Percentiles rank a stretch among this genome's conserved stretches.
These are phyloP conservation scores for Phortica okadai DNA, from an alignment of 2,888 invertebrate species.

Conservation along the genomic window DNA sequence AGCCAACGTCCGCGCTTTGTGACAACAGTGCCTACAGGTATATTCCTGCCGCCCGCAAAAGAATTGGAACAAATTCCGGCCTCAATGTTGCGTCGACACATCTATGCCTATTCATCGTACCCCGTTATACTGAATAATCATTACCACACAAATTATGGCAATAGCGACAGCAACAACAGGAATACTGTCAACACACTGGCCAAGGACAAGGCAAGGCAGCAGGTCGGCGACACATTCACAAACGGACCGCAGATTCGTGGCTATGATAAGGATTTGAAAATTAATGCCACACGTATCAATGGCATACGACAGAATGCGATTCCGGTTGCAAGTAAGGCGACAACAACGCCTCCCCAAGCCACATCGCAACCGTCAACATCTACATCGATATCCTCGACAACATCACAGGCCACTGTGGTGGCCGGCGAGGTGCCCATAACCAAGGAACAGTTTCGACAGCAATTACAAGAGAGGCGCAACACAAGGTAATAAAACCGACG, in stretches of 20 bases:
- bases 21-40: slow-evolving; percentile 87
- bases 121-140: slow-evolving; percentile 76
- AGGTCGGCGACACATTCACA: not conserved
- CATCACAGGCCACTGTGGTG: slow-evolving; percentile 45
- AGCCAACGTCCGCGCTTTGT: slow-evolving; percentile 82
- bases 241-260: slow-evolving; percentile 16
- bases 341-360: not conserved
- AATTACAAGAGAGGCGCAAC: slow-evolving; percentile 62
- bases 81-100: slow-evolving; percentile 73
- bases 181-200: slow-evolving; percentile 43
- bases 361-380: slow-evolving; percentile 10
- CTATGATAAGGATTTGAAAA: slow-evolving; percentile 49
- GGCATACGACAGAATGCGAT: slow-evolving; percentile 24
- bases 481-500: slow-evolving; percentile 65
- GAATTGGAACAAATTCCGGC: slow-evolving; percentile 70
- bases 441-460: slow-evolving; percentile 70
- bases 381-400: slow-evolving; percentile 43
- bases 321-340: not conserved
- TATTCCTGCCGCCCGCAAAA: slow-evolving; percentile 87
- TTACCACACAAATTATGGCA: slow-evolving; percentile 49
- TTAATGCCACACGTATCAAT: slow-evolving; percentile 52
- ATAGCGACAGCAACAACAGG: slow-evolving; percentile 33
- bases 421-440: slow-evolving; percentile 63
- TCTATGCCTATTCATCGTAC: slow-evolving; percentile 83
- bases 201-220: slow-evolving; percentile 15